Evolutionary conservation across 2,113 vertebrate genomes (phyloP).

Genomic region (Poeciliopsis occidentalis): DNA sequence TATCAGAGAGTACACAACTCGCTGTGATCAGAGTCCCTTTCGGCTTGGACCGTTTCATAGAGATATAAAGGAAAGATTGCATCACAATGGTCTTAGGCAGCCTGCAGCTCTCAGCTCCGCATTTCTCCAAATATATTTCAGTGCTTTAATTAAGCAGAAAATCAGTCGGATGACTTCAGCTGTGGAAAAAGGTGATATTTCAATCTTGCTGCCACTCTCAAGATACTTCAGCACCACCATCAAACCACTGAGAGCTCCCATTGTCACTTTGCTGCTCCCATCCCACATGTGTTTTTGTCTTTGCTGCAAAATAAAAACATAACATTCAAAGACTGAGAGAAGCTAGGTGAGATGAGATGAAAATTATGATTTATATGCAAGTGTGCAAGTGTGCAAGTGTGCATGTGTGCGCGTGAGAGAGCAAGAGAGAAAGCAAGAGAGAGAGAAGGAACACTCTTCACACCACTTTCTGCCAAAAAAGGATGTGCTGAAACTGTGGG

Average conservation of each 20-base stretch:
- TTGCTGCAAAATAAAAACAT: constrained; percentile 31
- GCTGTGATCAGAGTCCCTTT: constrained; percentile 68
- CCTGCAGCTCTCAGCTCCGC: constrained; percentile 37
- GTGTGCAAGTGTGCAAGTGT: background rate
- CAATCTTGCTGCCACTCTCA: constrained; percentile 31
- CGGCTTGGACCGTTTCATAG: constrained; percentile 53
- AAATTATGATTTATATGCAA: background rate
- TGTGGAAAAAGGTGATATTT: constrained; percentile 32
- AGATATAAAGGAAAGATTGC: constrained; percentile 56
- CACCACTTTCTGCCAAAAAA: constrained; percentile 45
- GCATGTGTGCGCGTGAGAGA: background rate
- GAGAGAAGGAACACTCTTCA: background rate
- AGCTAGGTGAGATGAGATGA: constrained; percentile 19
- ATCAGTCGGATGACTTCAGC: constrained; percentile 42
- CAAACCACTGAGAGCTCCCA: constrained; percentile 16
- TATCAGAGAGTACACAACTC: constrained; percentile 70
- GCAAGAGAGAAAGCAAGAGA: no score
- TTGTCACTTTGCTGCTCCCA: constrained; percentile 18
- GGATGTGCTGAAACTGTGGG: constrained; percentile 44
- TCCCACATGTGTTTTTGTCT: background rate
- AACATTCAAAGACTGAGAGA: constrained; percentile 7
- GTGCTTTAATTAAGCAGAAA: constrained; percentile 57
- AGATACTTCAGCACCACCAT: constrained; percentile 20
- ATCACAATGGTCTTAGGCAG: constrained; percentile 44
- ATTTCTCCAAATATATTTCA: constrained; percentile 35